Evolutionary conservation across 2,888 invertebrate genomes (phyloP), one percentile per base, ranked within the genome.

Genomic region (Hydropsyche betteni): DNA sequence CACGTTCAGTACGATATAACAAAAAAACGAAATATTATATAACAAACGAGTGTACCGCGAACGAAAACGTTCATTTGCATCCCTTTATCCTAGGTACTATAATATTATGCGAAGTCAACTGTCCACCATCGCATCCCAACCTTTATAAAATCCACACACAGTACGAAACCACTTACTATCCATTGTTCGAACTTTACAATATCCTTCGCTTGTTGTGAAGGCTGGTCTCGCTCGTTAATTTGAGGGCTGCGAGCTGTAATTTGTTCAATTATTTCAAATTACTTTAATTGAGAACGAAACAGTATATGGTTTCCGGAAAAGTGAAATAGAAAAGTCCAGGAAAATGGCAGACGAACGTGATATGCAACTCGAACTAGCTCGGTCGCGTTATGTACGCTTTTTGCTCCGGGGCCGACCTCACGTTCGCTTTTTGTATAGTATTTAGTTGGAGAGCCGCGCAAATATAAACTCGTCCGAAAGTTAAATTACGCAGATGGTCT

Each of bases 231-330:
- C 7, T 34, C 69, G 61, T 76, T 76, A 76, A 76, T 76, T 76
- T 69, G 76, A 76, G 24, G 24, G 24, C 24, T 24, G 24, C 24
- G 24, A 76, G 74, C 73, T n/a, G 73, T 74, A 75, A 77, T 77
- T 77, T 75, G 77, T 71, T 74, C 70, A 74, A 77, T 77, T 77
- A 77, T 74, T 71, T 68, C 16, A 58, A 75, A 77, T 77, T 75
- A 75, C 75, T 74, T 74, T 75, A 74, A 77, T 74, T 75, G 75
- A 38, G 74, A 44, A 77, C 74, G 77, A 74, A 53, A 69, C 58
- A 74, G 55, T 24, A 24, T 24, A 2, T 44, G 0, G 6, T 4
- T 10, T 44, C 44, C 7, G 44, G 44, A 44, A 10, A 24, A 24
- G 24, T 24, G 24, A 24, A 24, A 24, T 24, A 24, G 44, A 44